Conservation (phyloP, 2,797 vertebrate species). For the Pogoniulus pusillus region DNA sequence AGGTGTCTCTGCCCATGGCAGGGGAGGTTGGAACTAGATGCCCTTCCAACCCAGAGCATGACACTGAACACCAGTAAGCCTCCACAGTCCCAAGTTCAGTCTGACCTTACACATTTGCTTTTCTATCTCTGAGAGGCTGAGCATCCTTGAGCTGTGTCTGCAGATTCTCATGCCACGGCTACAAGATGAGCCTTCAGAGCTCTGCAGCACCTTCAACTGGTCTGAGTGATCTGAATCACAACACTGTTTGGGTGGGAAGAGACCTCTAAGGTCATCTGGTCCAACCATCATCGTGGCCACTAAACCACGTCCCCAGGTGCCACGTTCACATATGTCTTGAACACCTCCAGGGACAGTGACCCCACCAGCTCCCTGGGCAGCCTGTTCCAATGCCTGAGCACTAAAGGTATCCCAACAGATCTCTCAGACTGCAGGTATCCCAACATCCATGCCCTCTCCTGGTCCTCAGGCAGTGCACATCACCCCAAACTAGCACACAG, state of each 20-base stretch:
- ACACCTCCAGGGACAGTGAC: too few species aligned
- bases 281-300: too few species aligned
- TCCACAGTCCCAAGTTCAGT: accelerated
- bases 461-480: not conserved
- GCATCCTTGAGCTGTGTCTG: accelerated
- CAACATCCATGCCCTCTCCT: accelerated
- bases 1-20: too few species aligned
- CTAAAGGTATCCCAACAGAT: too few species aligned
- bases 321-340: too few species aligned
- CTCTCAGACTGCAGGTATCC: not conserved
- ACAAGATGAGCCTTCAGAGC: not conserved
- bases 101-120: not conserved
- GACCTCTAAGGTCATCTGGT: too few species aligned
- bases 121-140: accelerated
- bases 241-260: too few species aligned
- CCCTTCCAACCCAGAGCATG: too few species aligned
- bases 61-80: not conserved
- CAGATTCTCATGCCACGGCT: not conserved
- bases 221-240: not conserved
- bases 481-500: accelerated
- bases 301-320: too few species aligned
- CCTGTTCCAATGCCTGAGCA: too few species aligned
- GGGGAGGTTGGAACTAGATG: too few species aligned
- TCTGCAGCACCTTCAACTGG: not conserved
- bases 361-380: too few species aligned